Percentiles rank a stretch among this genome's conserved stretches.
Conservation (phyloP, 2,888 invertebrate genomes). For the Mamestra brassicae region DNA sequence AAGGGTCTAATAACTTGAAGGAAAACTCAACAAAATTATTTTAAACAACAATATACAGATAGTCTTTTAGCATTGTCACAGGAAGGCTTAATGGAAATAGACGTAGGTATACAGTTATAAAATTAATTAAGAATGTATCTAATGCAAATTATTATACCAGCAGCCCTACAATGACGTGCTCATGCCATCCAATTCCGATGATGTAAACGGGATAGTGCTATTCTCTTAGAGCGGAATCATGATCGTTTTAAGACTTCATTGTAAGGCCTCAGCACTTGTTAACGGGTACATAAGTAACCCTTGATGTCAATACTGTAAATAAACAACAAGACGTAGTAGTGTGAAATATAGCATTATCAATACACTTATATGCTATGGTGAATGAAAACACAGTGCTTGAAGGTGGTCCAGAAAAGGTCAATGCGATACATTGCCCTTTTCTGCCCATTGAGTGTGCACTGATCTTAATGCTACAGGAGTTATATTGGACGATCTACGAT, state of each 20-base stretch:
- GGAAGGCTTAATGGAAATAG: neutral
- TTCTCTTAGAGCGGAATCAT: too few species aligned
- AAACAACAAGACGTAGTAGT: slow-evolving; percentile 1
- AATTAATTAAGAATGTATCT: neutral
- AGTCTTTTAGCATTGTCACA: neutral
- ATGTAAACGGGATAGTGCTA: too few species aligned
- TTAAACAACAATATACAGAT: neutral
- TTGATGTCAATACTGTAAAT: neutral
- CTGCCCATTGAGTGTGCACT: slow-evolving; percentile 3
- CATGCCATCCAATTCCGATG: too few species aligned
- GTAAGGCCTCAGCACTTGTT: neutral
- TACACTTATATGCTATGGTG: slow-evolving; percentile 21
- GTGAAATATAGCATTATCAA: slow-evolving; percentile 21
- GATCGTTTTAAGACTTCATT: too few species aligned
- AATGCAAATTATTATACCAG: neutral
- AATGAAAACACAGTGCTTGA: slow-evolving; percentile 37
- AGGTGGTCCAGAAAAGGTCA: slow-evolving; percentile 67
- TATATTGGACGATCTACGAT: slow-evolving; percentile 1
- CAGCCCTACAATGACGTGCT: neutral
- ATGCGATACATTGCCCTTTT: slow-evolving; percentile 67
- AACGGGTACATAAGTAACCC: neutral
- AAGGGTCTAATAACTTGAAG: neutral
- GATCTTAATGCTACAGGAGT: slow-evolving; percentile 29
- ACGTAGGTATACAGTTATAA: neutral
- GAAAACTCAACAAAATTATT: neutral